phyloP scores from a whole-genome alignment of 1,140 invertebrate genomes.

The Neodiprion lecontei region DNA sequence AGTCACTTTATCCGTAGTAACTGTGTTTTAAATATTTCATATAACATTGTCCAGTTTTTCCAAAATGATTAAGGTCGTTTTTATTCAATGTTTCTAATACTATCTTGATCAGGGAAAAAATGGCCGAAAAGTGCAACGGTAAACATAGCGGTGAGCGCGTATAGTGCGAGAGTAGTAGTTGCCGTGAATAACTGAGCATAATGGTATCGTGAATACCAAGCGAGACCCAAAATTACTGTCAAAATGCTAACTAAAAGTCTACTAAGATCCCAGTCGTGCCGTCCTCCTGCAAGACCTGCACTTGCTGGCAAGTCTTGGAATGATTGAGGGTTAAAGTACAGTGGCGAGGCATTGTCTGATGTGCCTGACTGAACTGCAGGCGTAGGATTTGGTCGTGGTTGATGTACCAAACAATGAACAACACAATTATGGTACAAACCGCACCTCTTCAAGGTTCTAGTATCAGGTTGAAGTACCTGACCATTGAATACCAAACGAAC shows the following conservation, averaged over 20 bases:
- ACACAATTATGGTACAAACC: conserved; percentile 87
- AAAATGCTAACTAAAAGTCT: conserved; percentile 59
- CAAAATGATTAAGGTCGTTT: not conserved
- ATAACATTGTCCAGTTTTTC: too few relatives aligned
- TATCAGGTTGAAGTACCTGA: conserved; percentile 79
- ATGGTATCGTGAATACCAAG: conserved; percentile 71
- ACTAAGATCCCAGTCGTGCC: conserved; percentile 62
- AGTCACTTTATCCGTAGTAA: not conserved
- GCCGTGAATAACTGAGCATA: conserved; percentile 70
- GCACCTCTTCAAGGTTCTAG: conserved; percentile 76
- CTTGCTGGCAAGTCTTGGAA: conserved; percentile 53
- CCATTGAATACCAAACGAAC: conserved; percentile 90
- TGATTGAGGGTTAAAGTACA: conserved; percentile 49
- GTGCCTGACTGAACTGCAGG: conserved; percentile 35
- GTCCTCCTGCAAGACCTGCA: conserved; percentile 52
- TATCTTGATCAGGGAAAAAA: conserved; percentile 61
- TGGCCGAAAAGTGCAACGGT: conserved; percentile 62
- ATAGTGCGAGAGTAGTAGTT: conserved; percentile 68
- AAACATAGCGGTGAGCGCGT: conserved; percentile 68
- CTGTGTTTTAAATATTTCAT: not conserved
- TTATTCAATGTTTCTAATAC: conserved; percentile 51
- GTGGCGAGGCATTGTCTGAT: conserved; percentile 43
- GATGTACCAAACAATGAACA: conserved; percentile 84
- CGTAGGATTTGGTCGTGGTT: conserved; percentile 50
- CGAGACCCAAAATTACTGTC: conserved; percentile 58